phyloP scores from a whole-genome alignment of 2,113 vertebrate species.

The Brachypteracias leptosomus region DNA sequence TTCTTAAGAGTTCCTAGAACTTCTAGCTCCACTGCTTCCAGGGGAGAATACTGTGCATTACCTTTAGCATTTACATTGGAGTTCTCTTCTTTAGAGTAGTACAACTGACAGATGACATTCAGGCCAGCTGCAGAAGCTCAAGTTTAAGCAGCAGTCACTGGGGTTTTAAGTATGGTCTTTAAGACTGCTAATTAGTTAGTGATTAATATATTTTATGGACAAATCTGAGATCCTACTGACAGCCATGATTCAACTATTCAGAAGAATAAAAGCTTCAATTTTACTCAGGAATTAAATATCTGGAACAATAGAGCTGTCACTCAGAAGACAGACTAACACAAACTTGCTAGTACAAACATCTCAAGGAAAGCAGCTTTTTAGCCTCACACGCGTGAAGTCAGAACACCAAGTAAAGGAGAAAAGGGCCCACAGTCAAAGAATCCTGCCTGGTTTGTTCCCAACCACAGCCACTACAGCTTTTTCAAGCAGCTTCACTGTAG shows the following conservation, averaged over 20 bases:
- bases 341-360: background rate
- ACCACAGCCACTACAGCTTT: background rate
- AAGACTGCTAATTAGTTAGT: background rate
- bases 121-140: background rate
- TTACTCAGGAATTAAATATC: background rate
- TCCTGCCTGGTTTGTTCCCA: background rate
- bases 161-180: background rate
- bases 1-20: background rate
- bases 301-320: background rate
- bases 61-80: background rate
- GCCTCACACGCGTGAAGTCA: background rate
- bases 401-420: background rate
- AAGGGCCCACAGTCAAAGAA: background rate
- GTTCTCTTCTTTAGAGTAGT: background rate
- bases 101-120: background rate
- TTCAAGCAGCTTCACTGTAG: background rate
- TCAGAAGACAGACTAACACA: background rate
- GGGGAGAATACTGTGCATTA: background rate
- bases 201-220: background rate
- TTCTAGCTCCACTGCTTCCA: background rate
- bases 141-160: background rate
- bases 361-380: background rate
- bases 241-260: background rate
- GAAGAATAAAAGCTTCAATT: background rate
- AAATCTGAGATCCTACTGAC: background rate